Conservation (phyloP, 1,140 invertebrate genomes). For the Ptiloglossa arizonensis region DNA sequence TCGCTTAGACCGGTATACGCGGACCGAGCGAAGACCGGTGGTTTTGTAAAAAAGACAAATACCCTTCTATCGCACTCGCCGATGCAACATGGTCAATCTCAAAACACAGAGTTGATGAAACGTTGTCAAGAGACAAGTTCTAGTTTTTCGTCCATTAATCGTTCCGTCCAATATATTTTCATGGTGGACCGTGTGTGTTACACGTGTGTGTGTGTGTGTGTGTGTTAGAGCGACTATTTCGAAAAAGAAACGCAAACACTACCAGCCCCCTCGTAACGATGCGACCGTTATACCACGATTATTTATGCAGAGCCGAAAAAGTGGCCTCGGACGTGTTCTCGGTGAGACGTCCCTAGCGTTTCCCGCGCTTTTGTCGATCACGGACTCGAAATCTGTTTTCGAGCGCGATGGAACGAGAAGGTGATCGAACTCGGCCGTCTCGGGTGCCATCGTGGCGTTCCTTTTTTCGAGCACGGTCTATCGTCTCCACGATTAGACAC, state of each 20-base stretch:
- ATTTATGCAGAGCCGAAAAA: constrained; percentile 48
- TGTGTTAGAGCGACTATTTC: not conserved
- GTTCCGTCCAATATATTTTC: no score
- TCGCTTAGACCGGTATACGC: no score
- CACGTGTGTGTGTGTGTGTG: not conserved
- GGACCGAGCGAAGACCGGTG: no score
- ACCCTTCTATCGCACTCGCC: no score
- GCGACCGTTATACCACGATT: constrained; percentile 12
- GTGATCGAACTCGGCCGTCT: constrained; percentile 55
- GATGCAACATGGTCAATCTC: no score
- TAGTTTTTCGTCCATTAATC: no score
- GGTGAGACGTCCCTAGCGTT: not conserved
- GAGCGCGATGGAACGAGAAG: constrained; percentile 18
- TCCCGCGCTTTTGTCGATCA: constrained; percentile 21
- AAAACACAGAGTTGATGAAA: no score
- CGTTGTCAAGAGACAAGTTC: no score
- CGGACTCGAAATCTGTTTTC: constrained; percentile 42
- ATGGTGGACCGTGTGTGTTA: not conserved
- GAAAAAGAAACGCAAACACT: not conserved
- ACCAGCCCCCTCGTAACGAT: no score
- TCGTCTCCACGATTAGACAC: not conserved
- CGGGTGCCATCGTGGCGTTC: constrained; percentile 24
- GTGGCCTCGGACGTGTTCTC: constrained; percentile 8
- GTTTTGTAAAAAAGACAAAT: no score
- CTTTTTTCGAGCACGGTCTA: constrained; percentile 34